phyloP scores from a whole-genome alignment of 2,888 invertebrate species.

The Ceratothoa steindachneri region DNA sequence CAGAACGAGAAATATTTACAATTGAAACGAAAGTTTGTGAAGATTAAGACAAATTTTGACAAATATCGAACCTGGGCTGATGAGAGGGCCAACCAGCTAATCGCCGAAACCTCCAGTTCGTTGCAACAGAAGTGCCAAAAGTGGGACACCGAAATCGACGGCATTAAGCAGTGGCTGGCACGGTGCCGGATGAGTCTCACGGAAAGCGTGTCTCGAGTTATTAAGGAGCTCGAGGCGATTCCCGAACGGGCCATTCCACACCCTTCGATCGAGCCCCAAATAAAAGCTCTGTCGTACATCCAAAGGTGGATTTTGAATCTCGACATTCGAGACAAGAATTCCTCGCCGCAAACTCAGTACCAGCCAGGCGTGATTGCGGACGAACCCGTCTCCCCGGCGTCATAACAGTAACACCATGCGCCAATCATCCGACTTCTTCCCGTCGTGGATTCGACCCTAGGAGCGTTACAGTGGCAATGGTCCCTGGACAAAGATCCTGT shows the following conservation, averaged over 20 bases:
- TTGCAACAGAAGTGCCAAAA: neutral
- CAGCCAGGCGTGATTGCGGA: no score
- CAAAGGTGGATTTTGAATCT: neutral
- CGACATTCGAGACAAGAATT: neutral
- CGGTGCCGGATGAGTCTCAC: neutral
- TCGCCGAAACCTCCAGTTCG: neutral
- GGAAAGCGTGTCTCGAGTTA: neutral
- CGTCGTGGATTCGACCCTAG: no score
- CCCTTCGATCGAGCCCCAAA: neutral
- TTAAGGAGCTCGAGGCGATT: neutral
- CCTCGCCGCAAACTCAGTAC: no score
- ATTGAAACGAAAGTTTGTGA: neutral
- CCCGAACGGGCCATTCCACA: neutral
- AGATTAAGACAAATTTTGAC: neutral
- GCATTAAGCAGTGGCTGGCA: neutral
- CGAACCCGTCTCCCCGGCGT: no score
- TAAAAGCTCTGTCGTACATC: neutral
- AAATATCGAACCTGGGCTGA: neutral
- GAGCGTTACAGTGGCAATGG: no score
- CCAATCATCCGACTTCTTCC: no score
- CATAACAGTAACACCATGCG: no score
- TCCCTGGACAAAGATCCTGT: no score
- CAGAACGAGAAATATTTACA: neutral
- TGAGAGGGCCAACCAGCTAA: neutral
- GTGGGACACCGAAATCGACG: neutral